Evolutionary conservation across 2,113 vertebrate species (phyloP), one percentile per base, ranked within the genome.

Genomic region (Chlorocebus sabaeus): DNA sequence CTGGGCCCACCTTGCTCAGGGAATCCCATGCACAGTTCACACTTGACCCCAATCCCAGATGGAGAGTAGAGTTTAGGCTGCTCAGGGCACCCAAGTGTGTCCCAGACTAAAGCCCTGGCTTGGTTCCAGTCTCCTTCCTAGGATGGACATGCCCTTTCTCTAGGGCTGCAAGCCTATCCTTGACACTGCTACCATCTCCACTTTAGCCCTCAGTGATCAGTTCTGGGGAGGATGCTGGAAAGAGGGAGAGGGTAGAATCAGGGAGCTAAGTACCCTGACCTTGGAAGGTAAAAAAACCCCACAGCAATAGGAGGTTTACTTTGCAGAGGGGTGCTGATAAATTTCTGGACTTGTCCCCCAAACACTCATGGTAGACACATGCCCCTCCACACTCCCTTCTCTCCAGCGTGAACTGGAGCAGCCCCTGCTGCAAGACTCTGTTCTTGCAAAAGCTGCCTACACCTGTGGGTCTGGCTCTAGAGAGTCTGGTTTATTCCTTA

Each of bases 381-480:
- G 38, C 73, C 67, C 6, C 40, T 73, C 50, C 13, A 72, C 27
- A 1, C 1, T 79, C 48, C 59, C 48, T 67, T 25, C 76, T 73
- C 76, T 80, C 48, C 64, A 50, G 0, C 1, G 32, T 68, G 67
- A n/a, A n/a, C 32, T n/a, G 67, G 67, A n/a, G 27, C n/a, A 22
- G 27, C 7, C 25, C n/a, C 13, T 9, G 32, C 17, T 73, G 10
- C 27, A n/a, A 22, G 50, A 5, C 43, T 72, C 43, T 67, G 32
- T 52, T 64, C 52, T 48, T 67, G 6, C 83, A 45, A 85, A 86
- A 43, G 30, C 78, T n/a, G 32, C 50, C 43, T 30, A 20, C 0
- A 0, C 9, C n/a, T 10, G 10, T 12, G 14, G 8, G 5, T 38
- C 57, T 6, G 14, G 45, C 45, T 64, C 59, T 12, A 5, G 27